A percentile compares a stretch with the other conserved stretches of the same genome.
phyloP scores from a whole-genome alignment of 2,797 vertebrate genomes.

The Falco naumanni region DNA sequence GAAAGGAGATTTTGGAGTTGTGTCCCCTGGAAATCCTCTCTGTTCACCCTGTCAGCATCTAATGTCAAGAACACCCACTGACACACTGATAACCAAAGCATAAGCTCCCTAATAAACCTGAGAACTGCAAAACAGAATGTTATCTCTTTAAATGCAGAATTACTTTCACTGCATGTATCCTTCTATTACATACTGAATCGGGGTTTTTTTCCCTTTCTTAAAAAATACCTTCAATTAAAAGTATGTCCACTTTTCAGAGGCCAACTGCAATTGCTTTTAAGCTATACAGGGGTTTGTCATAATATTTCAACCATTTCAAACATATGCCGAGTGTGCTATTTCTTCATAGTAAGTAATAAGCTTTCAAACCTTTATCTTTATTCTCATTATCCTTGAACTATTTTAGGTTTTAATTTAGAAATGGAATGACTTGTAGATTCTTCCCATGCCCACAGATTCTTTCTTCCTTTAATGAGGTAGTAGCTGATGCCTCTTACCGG shows the following conservation, averaged over 20 bases:
- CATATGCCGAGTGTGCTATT: neutral
- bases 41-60: neutral
- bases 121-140: neutral
- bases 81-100: neutral
- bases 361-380: slow-evolving; percentile 12
- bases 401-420: slow-evolving; percentile 39
- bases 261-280: neutral
- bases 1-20: neutral
- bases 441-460: slow-evolving; percentile 1
- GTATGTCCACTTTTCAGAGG: neutral
- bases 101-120: neutral
- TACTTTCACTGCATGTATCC: neutral
- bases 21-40: neutral
- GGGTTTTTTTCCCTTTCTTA: neutral
- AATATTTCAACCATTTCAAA: neutral
- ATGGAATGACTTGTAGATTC: neutral
- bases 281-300: neutral
- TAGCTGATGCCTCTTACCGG: slow-evolving; percentile 18
- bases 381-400: neutral
- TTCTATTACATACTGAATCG: neutral
- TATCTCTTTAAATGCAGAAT: neutral
- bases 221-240: neutral
- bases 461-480: slow-evolving; percentile 37
- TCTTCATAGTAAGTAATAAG: neutral
- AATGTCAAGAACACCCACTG: neutral